These are phyloP conservation scores for Puma concolor DNA, from an alignment of 2,113 vertebrate species.

Conservation along the genomic window DNA sequence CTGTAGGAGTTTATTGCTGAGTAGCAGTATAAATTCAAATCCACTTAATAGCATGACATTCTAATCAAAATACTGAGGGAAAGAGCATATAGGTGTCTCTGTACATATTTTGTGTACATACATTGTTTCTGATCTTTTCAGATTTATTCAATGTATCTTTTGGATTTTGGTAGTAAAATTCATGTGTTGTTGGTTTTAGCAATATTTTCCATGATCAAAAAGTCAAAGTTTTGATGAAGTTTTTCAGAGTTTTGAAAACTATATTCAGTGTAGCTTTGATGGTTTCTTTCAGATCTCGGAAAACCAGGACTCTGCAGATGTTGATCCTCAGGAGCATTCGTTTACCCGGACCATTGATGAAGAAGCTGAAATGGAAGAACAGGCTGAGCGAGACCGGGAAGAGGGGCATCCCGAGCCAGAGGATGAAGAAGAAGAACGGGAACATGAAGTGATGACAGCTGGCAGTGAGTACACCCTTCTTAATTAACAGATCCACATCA, in stretches of 20 bases:
- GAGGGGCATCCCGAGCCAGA: constrained; percentile 95
- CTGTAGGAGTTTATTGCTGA: constrained; percentile 5
- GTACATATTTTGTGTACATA: neutral
- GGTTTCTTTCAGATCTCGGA: constrained; percentile 90
- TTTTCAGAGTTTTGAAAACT: constrained; percentile 35
- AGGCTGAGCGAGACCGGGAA: constrained; percentile 94
- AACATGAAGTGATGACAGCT: constrained; percentile 98
- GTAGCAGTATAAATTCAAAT: neutral
- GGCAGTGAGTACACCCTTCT: constrained; percentile 92
- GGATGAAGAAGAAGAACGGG: constrained; percentile 95
- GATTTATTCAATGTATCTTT: neutral
- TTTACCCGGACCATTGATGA: constrained; percentile 98
- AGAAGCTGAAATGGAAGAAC: constrained; percentile 97
- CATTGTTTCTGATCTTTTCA: constrained; percentile 42
- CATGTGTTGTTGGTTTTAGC: neutral
- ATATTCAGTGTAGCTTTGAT: neutral
- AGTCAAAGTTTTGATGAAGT: constrained; percentile 32
- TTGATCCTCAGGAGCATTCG: constrained; percentile 94
- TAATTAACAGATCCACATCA: neutral
- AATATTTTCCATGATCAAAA: constrained; percentile 45
- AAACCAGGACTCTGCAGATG: constrained; percentile 95
- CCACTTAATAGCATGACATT: neutral
- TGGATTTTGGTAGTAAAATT: constrained; percentile 31
- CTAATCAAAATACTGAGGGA: neutral
- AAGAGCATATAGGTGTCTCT: neutral